Evolutionary conservation across 2,888 invertebrate species (phyloP), one percentile per base, ranked within the genome.

Genomic region (Epistrophella euchroma): DNA sequence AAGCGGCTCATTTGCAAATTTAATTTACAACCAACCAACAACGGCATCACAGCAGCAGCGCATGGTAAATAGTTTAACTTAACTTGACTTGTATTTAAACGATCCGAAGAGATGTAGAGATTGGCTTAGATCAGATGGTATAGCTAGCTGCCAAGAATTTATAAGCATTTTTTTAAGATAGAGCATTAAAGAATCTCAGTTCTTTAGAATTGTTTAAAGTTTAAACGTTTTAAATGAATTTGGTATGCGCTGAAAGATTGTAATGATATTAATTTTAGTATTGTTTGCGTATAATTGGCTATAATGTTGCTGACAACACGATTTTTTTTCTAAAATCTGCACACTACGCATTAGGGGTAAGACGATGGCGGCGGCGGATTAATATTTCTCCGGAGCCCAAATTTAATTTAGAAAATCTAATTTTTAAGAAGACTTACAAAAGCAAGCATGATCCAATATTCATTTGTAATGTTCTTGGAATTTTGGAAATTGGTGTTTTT

Each of bases 1-100:
- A 84, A 71, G 74, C 47, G 19, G 75, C 75, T 84, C 84, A 80
- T 84, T 84, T 84, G 84, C 84, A 84, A 84, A 84, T 75, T 66
- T 66, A 84, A 84, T 84, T 80, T 79, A 84, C 80, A 56, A 19
- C 43, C 73, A 82, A 66, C 73, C 71, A 58, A 50, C 25, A 22
- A 15, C 28, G 13, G 45, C 45, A 35, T 66, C 32, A 17, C 45
- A 35, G 47, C 32, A 17, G 37, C 19, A 13, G 1, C 13, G 60
- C 40, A 22, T 60, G 4, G 28, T 28, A 9, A 1, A 22, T 55
- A 43, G 55, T 22, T 37, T 58, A 56, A 56, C 17, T 37, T 37
- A 32, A 56, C 17, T 56, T 45, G 70, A 25, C 50, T 35, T 19
- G 17, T 19, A 19, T 45, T 37, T 22, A 40, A 62, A 4, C 64